Evolutionary conservation across 2,113 vertebrate species (phyloP).

Genomic region (Misgurnus mizolepis): DNA sequence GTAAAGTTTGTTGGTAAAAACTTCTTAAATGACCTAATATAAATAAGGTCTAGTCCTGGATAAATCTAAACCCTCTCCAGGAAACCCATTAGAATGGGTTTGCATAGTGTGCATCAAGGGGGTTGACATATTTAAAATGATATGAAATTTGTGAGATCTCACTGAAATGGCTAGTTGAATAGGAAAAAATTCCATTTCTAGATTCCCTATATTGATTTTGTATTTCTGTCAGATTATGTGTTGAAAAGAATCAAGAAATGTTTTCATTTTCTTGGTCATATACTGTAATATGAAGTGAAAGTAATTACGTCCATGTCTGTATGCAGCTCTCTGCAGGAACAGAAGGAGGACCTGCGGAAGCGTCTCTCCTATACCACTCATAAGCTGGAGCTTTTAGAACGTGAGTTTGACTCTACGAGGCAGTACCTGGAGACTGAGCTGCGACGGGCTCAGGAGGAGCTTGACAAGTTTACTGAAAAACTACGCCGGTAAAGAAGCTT

Average conservation of each 20-base stretch:
- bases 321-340: constrained; percentile 87
- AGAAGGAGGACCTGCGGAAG: constrained; percentile 92
- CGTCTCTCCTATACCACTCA: constrained; percentile 88
- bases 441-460: constrained; percentile 90
- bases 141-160: no score
- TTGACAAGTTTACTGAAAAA: constrained; percentile 97
- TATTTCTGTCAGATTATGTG: neutral
- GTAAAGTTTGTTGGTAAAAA: no score
- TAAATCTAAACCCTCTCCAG: no score
- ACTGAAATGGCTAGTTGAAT: no score
- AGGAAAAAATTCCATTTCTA: no score
- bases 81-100: no score
- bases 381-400: constrained; percentile 92
- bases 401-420: constrained; percentile 90
- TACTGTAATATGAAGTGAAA: constrained; percentile 18
- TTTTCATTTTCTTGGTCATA: neutral
- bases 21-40: no score
- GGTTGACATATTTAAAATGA: no score
- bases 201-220: neutral
- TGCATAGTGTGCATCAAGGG: no score
- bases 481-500: constrained; percentile 82
- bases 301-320: constrained; percentile 51
- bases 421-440: constrained; percentile 96
- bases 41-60: no score
- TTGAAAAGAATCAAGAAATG: neutral